Base-by-base conservation (phyloP, 2,888 invertebrate species). In the Aphidoletes aphidimyza region DNA sequence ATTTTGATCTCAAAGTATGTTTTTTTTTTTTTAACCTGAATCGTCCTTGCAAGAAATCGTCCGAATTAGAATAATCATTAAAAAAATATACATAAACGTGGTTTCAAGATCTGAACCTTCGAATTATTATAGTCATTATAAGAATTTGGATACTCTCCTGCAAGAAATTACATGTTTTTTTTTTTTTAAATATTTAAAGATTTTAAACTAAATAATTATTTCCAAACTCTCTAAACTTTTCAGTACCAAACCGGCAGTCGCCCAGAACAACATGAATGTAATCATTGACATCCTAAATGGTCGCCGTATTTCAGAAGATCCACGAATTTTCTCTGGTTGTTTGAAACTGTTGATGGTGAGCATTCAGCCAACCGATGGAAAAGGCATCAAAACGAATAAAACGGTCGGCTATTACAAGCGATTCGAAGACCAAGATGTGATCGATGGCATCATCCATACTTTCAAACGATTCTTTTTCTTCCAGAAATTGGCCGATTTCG, bases 1-100 rank as follows among this genome's bases (percentile, higher is more conserved):
- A 93, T 94, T 19, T 96, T 98, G 95, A 93, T 93, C 45, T 93
- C 94, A 0, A 89, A 90, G 91, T 91, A 87, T 87, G 89, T n/a
- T 26, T n/a, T n/a, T n/a, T n/a, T n/a, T n/a, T n/a, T n/a, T n/a
- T n/a, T n/a, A n/a, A n/a, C n/a, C n/a, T n/a, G n/a, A n/a, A n/a
- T n/a, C n/a, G n/a, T n/a, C n/a, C n/a, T n/a, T n/a, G n/a, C n/a
- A n/a, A n/a, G n/a, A n/a, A n/a, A n/a, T n/a, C n/a, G n/a, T n/a
- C n/a, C n/a, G n/a, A n/a, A n/a, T n/a, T n/a, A n/a, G n/a, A n/a
- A n/a, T n/a, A n/a, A n/a, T n/a, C n/a, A n/a, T n/a, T n/a, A n/a
- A n/a, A n/a, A n/a, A n/a, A n/a, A n/a, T n/a, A n/a, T n/a, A n/a
- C n/a, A n/a, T n/a, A n/a, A n/a, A n/a, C n/a, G n/a, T n/a, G n/a